Percentiles rank a stretch among this genome's conserved stretches.
Evolutionary conservation across 2,888 invertebrate genomes (phyloP).

Genomic region (Ophion costatus): DNA sequence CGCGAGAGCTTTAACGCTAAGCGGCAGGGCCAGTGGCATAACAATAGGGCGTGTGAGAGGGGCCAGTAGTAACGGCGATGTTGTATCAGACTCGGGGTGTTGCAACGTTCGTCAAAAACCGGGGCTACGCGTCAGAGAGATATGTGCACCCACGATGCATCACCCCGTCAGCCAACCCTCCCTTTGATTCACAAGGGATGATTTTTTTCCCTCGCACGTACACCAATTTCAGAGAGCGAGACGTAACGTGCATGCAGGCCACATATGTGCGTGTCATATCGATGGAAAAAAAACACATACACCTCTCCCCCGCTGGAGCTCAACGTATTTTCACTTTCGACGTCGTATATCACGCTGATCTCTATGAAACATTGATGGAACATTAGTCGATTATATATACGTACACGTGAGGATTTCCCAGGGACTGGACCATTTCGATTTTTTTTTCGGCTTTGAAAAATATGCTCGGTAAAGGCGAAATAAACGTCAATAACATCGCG

Average conservation of each 20-base stretch:
- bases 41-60: conserved; percentile 5
- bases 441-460: conserved; percentile 27
- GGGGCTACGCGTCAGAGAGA: conserved; percentile 68
- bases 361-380: conserved; percentile 75
- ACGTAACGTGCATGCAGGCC: conserved; percentile 27
- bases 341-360: conserved; percentile 71
- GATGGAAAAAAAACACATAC: conserved; percentile 55
- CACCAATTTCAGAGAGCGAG: conserved; percentile 8
- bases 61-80: conserved; percentile 37
- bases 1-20: conserved; percentile 25
- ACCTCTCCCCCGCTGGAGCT: conserved; percentile 21
- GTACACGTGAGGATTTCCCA: conserved; percentile 15
- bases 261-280: conserved; percentile 43
- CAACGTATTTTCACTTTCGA: conserved; percentile 66
- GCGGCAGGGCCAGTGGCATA: conserved; percentile 24
- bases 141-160: conserved; percentile 67
- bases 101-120: conserved; percentile 52
- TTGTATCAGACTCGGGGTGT: conserved; percentile 49
- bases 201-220: conserved; percentile 59
- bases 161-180: conserved; percentile 57
- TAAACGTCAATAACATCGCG: conserved; percentile 8
- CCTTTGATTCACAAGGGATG: conserved; percentile 44
- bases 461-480: neutral
- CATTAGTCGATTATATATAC: conserved; percentile 59
- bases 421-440: conserved; percentile 9